Base-by-base conservation (phyloP, 2,797 vertebrate genomes). In the Phoxinus dragarum region DNA sequence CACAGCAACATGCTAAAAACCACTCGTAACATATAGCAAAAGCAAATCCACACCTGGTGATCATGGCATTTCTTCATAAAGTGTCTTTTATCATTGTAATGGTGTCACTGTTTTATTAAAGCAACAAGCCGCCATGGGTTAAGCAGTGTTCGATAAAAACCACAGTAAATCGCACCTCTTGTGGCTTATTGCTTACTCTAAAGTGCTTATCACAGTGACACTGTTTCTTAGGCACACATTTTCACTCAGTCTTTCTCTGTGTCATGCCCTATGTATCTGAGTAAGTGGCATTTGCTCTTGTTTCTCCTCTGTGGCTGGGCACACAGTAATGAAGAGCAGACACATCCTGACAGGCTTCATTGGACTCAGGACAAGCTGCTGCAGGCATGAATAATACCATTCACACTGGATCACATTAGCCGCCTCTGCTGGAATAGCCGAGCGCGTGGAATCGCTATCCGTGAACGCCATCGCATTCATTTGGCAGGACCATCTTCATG, bases 301-400 rank as follows among this genome's bases (percentile, higher is more conserved):
- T 82, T 44, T 80, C 34, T 73, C 40, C 54, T 49, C 82, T 79
- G 81, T 71, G 78, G 72, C 73, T 81, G 87, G 76, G 68, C 84
- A 79, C 44, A 75, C 71, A 49, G 69, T 85, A 76, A 89, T 90
- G 72, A 84, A 85, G 84, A 87, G 54, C 73, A 80, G 78, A 82
- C 68, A 86, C 67, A 74, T 81, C 42, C 54, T 73, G 82, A 85
- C 86, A 86, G 34, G 78, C 81, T 82, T 85, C 59, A 71, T 21
- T 84, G 74, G 66, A 78, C 38, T 74, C 79, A 61, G 66, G 75
- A 73, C 75, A 86, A 75, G 71, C 56, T 49, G 76, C 84, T 74
- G 59, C 36, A 74, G 74, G 61, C 78, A 71, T 54, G 59, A 56
- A 79, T 69, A 68, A 71, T 56, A 84, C 69, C 49, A 74, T 82